Evolutionary conservation across 2,888 invertebrate genomes (phyloP), one percentile per base, ranked within the genome.

Genomic region (Hybos culiciformis): DNA sequence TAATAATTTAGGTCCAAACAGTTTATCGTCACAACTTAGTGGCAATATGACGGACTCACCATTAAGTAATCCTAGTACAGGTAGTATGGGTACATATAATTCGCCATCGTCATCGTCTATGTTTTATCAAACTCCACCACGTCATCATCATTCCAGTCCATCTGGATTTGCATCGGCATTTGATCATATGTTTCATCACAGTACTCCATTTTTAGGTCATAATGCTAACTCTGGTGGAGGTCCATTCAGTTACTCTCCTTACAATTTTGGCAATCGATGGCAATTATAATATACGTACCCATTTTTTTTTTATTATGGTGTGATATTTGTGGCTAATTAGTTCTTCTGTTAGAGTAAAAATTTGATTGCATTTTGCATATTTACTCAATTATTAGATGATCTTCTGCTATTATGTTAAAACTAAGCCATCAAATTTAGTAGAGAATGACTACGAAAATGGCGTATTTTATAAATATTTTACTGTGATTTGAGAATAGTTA

Each of bases 121-220:
- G 58, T 61, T 58, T 53, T 63, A 65, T 55, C 65, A 65, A 53
- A 66, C 66, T 41, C 66, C 66, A 23, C 63, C 66, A 37, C 57
- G 66, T 43, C 45, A 54, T 40, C 58, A 58, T 34, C 63, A 61
- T 46, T 61, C 64, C 24, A 57, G 64, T 50, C 17, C 41, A 18
- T 31, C 44, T 12, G 20, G 36, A 15, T 14, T 19, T 21, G 14
- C 19, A 14, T 46, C 49, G 1, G 47, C 47, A 34, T 63, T 62
- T 52, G 63, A 63, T 53, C 65, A 65, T 57, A 64, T 66, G 62
- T 66, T 65, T 56, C 66, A 66, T 47, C 66, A 66, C 52, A 65
- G 64, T 51, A 65, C 64, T 33, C 64, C 64, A 45, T 65, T 65
- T 46, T 66, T 63, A 41, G 61, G 62, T 44, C 59, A 61, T 38